Conservation (phyloP, 1,140 invertebrate species). For the Probaryconus sp. region DNA sequence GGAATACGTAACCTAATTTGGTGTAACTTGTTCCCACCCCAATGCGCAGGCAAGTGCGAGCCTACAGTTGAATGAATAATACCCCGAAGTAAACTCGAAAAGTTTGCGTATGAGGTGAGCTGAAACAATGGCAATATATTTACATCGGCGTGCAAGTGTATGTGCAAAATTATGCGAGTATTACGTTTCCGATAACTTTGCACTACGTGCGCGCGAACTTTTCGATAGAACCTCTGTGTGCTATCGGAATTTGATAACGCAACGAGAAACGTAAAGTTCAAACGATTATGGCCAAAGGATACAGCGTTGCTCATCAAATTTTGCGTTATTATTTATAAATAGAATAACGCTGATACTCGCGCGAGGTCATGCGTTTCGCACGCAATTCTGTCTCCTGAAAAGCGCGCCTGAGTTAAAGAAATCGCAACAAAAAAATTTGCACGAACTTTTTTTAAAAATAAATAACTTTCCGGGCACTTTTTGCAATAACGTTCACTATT, state of each 20-base stretch:
- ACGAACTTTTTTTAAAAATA: no score
- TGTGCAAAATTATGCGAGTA: constrained; percentile 43
- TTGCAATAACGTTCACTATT: no score
- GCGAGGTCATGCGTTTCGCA: no score
- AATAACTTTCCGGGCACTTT: no score
- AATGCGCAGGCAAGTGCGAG: neutral
- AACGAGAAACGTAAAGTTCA: constrained; percentile 29
- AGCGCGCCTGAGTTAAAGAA: no score
- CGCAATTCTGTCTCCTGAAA: no score
- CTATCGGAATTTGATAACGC: constrained; percentile 46
- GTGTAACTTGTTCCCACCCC: constrained; percentile 16
- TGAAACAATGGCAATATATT: constrained; percentile 54
- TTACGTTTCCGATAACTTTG: constrained; percentile 50
- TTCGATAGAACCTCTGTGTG: constrained; percentile 34
- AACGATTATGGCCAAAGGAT: constrained; percentile 46
- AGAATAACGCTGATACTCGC: constrained; percentile 11
- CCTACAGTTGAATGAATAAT: constrained; percentile 49
- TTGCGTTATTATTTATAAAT: constrained; percentile 41
- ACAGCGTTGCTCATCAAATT: constrained; percentile 37
- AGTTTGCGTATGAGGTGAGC: constrained; percentile 34
- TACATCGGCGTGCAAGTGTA: constrained; percentile 38
- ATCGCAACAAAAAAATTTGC: no score
- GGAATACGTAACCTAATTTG: constrained; percentile 40
- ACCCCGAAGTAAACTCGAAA: constrained; percentile 25
- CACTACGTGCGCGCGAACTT: constrained; percentile 36